These are phyloP conservation scores for Anser cygnoides DNA, from an alignment of 2,113 vertebrate species.

Conservation along the genomic window DNA sequence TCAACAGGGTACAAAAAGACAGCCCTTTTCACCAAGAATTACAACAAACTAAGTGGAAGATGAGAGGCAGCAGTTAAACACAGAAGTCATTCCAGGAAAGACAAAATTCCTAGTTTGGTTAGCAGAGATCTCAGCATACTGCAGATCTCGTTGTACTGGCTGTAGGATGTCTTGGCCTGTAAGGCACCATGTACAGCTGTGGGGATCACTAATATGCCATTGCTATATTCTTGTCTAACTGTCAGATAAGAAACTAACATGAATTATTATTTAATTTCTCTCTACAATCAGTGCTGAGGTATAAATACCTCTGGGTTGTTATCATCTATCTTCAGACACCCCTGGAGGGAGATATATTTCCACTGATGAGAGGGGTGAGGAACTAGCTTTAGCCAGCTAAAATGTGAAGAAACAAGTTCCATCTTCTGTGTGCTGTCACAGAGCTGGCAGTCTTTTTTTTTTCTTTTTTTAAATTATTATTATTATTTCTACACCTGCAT, in stretches of 20 bases:
- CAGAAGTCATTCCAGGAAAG: background rate
- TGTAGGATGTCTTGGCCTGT: background rate
- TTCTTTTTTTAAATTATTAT: too few relatives aligned
- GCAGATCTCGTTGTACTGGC: background rate
- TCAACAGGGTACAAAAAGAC: background rate
- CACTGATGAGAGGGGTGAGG: background rate
- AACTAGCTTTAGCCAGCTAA: background rate
- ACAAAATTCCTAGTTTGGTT: background rate
- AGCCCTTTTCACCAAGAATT: background rate
- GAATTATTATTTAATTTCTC: background rate
- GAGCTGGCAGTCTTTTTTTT: background rate
- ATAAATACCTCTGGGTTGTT: background rate
- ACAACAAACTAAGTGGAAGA: background rate
- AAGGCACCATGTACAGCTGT: background rate
- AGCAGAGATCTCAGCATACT: background rate
- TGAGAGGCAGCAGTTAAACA: background rate
- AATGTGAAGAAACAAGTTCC: background rate
- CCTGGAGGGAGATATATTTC: background rate
- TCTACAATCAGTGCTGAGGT: background rate
- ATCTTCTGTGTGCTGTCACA: background rate
- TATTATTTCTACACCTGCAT: conserved; percentile 34
- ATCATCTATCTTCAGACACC: background rate
- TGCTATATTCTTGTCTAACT: background rate
- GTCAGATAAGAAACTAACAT: background rate
- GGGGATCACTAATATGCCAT: background rate